Percentiles rank a stretch among this genome's conserved stretches.
phyloP scores from a whole-genome alignment of 2,113 vertebrate species.

The Leptocoma aspasia region DNA sequence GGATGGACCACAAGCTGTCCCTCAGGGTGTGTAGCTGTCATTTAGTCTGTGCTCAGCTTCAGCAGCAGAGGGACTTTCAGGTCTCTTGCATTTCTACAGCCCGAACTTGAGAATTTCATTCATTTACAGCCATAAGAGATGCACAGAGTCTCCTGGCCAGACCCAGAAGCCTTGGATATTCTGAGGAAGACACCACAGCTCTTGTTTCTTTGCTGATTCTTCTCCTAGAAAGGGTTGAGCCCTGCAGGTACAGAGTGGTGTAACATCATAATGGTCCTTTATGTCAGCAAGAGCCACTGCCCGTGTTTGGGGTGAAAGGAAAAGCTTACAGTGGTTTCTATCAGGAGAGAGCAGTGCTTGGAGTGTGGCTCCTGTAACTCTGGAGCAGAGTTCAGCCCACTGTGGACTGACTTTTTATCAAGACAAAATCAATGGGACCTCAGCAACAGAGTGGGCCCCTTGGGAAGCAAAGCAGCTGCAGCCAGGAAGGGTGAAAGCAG shows the following conservation, averaged over 20 bases:
- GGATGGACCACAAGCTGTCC: neutral
- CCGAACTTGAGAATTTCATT: neutral
- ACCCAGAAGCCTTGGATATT: neutral
- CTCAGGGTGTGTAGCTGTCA: neutral
- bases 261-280: neutral
- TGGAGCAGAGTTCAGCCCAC: neutral
- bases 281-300: neutral
- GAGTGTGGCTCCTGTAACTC: neutral
- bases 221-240: neutral
- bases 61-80: neutral
- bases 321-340: neutral
- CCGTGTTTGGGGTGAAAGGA: accelerated
- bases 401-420: neutral
- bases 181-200: neutral
- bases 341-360: neutral
- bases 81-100: neutral
- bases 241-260: neutral
- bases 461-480: neutral
- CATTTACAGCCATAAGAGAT: neutral
- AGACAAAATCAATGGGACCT: accelerated
- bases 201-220: neutral
- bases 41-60: neutral
- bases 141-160: neutral
- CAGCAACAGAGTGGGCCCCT: neutral
- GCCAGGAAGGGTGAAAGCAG: neutral